Base-by-base conservation (phyloP, 2,888 invertebrate genomes). In the Melanchra persicariae region DNA sequence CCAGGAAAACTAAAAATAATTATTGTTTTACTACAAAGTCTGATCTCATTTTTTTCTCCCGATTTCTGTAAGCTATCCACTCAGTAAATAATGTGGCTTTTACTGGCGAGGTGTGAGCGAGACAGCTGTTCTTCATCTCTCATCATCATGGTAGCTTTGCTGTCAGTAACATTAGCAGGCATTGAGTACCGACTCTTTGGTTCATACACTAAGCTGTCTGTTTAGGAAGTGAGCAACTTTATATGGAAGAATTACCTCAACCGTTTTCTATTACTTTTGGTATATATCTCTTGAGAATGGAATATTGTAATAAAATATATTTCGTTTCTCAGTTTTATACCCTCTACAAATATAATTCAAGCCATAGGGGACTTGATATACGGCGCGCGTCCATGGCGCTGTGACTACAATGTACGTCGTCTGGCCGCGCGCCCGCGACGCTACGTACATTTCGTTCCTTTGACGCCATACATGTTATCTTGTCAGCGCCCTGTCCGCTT, bases 101-200 rank as follows among this genome's bases (percentile, higher is more conserved):
- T 85, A 88, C 85, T 91, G 90, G 92, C 91, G 84, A 88, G 92
- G 93, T 91, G 92, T 90, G 87, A 84, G 85, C 85, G 90, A 86
- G 83, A 81, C 79, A 70, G 60, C 75, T 81, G 84, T 83, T 85
- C 85, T 87, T 87, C 86, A 89, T 89, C 90, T 89, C 83, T 84
- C 88, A 87, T 87, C 84, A 88, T 89, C 88, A 82, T 82, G 82
- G 82, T 83, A 87, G 89, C 91, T 88, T 89, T 85, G 87, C 88
- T 89, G 80, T 82, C 83, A 86, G 85, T 90, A 85, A 89, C 87
- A 85, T 74, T 61, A 87, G 88, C 87, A 85, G 90, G 90, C 91
- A 88, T 90, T 82, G 83, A 57, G 67, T 85, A 81, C 75, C 86
- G 85, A 88, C 91, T 92, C 90, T 92, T 91, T 91, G 93, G 88